Evolutionary conservation across 1,140 invertebrate species (phyloP), one percentile per base, ranked within the genome.

Genomic region (Drosophila tani): DNA sequence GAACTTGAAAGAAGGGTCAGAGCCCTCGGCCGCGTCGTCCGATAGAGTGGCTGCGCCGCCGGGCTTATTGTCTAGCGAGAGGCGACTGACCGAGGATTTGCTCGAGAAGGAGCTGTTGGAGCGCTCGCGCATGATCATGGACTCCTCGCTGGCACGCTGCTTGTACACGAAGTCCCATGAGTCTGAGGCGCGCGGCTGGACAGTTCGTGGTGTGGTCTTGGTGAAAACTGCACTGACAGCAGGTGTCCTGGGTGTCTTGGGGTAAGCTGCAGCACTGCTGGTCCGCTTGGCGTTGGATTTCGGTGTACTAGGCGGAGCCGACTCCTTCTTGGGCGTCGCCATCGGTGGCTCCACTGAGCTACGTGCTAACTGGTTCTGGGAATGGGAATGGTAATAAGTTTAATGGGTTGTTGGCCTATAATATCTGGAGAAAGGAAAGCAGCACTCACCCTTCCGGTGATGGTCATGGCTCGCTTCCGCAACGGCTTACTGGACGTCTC

Each of bases 71-170:
- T 88, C 92, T 47, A 92, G 57, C 56, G 93, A 93, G 9, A 90
- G 57, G 19, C 92, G 80, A 47, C 67, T 81, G 2, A 94, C 94
- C 82, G 94, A 95, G 17, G 95, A 94, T 84, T 95, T 95, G 91
- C 96, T 97, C 0, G 96, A 97, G 92, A 96, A 97, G 14, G 96
- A 97, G 90, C 96, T 97, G 58, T 96, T 97, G 0, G 96, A 97
- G 83, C 97, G 96, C 51, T 96, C 94, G 45, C 96, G 94, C 78
- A 97, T 95, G 38, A 97, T 97, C 79, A 96, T 94, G 1, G 96
- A 97, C 46, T 96, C 96, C 78, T 97, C 96, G 35, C 95, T 83
- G 24, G 84, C 95, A 3, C 94, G 93, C 56, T 92, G 78, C 93
- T 94, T 66, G 94, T 94, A 94, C 92, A 93, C 93, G 81, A 95